Percentiles rank a stretch among this genome's conserved stretches.
phyloP scores from a whole-genome alignment of 2,113 vertebrate species.

The Cheilinus undulatus region DNA sequence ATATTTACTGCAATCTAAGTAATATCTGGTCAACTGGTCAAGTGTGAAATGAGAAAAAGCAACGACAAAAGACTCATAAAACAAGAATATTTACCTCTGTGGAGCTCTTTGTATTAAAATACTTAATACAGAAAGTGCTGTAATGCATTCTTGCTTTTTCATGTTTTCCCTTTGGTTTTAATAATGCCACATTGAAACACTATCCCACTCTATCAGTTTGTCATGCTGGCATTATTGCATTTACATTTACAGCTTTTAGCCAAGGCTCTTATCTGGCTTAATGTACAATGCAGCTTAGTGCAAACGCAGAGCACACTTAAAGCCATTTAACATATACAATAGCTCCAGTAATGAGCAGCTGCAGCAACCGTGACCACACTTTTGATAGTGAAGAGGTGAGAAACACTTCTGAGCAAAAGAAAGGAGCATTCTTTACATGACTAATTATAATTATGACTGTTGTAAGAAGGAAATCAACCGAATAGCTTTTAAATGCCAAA shows the following conservation, averaged over 20 bases:
- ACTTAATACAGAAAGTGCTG: not conserved
- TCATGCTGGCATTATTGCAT: slow-evolving; percentile 45
- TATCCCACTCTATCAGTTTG: slow-evolving; percentile 15
- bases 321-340: slow-evolving; percentile 36
- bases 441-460: slow-evolving; percentile 4
- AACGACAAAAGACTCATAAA: slow-evolving; percentile 38
- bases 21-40: slow-evolving; percentile 36
- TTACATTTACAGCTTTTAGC: slow-evolving; percentile 56
- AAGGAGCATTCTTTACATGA: slow-evolving; percentile 1
- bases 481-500: not conserved
- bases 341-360: slow-evolving; percentile 30
- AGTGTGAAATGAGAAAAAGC: slow-evolving; percentile 67
- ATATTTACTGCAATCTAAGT: slow-evolving; percentile 14
- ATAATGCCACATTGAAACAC: slow-evolving; percentile 31
- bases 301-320: slow-evolving; percentile 34
- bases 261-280: slow-evolving; percentile 17
- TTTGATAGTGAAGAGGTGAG: slow-evolving; percentile 14
- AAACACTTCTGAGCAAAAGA: not conserved
- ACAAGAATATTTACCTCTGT: not conserved
- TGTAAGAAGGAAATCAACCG: not conserved
- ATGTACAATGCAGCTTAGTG: slow-evolving; percentile 28
- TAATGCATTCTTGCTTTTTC: slow-evolving; percentile 5
- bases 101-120: not conserved
- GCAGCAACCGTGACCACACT: not conserved
- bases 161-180: slow-evolving; percentile 15